Evolutionary conservation across 2,113 vertebrate species (phyloP), one percentile per base, ranked within the genome.

Genomic region (Emberiza fucata): DNA sequence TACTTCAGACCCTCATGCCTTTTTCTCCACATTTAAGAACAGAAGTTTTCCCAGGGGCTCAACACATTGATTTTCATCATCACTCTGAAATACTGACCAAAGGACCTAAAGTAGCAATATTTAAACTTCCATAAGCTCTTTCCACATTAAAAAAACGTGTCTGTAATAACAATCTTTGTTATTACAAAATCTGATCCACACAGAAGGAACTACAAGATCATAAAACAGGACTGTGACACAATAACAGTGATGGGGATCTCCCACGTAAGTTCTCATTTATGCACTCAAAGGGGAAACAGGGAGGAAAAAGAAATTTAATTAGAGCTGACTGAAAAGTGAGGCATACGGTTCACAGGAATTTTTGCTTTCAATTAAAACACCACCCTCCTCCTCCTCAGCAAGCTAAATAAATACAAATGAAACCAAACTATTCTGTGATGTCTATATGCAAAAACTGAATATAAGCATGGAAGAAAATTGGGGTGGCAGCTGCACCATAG

Each of bases 221-320:
- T 33, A 39, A 88, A 92, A 59, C 0, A 86, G 33, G 51, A 51
- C 16, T 6, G 5, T 21, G 40, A 61, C 61, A 65, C 6, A 23
- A 3, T 16, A 91, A 91, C 73, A 81, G 28, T 0, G 3, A 69
- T 20, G 35, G 25, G 42, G 24, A 65, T 82, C 59, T 95, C 84
- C 81, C 66, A 76, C 42, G 0, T 44, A 79, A 80, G 10, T 75
- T 87, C 84, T 73, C 63, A 61, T 35, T 81, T 68, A 28, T 0
- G 2, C n/a, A 56, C 47, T 82, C 18, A 42, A 79, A 92, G 27
- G 33, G 44, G 47, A 78, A 93, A 86, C 12, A 65, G 87, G 78
- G 70, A 97, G 81, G 68, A 72, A 40, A 81, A 68, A 61, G 39
- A 84, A 66, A 78, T 68, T 75, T 81, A 97, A 94, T 88, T 66